Conservation (phyloP, 1,140 invertebrate species). For the Psix sp. region DNA sequence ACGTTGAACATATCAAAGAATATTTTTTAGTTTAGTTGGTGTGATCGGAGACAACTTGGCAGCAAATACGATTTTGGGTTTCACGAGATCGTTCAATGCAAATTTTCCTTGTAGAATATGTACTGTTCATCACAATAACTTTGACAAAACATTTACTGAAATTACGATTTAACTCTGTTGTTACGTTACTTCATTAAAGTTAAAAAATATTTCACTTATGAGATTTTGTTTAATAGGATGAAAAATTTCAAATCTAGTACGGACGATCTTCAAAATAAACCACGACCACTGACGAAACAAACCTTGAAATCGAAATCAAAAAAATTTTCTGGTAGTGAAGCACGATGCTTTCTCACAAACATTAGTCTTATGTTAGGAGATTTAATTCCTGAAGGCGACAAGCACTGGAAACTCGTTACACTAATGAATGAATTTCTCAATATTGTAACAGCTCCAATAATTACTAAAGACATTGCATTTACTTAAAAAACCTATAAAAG, state of each 20-base stretch:
- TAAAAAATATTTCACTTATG: too few species aligned
- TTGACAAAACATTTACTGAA: neutral
- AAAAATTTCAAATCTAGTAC: too few species aligned
- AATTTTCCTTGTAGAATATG: constrained; percentile 14
- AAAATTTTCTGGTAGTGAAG: constrained; percentile 1
- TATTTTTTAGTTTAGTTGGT: constrained; percentile 3
- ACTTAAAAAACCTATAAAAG: neutral
- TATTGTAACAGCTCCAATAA: too few species aligned
- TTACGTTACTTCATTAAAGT: too few species aligned
- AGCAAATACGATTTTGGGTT: too few species aligned
- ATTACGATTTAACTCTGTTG: too few species aligned
- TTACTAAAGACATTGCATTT: too few species aligned
- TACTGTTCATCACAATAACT: neutral
- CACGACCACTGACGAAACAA: too few species aligned
- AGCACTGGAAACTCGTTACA: constrained; percentile 11
- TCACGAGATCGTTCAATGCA: neutral
- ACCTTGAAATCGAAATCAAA: neutral
- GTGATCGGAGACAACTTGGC: too few species aligned
- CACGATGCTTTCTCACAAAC: neutral
- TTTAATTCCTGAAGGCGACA: neutral
- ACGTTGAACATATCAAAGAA: neutral
- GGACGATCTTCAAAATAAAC: too few species aligned
- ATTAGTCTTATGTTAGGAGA: constrained; percentile 6
- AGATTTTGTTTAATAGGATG: too few species aligned
- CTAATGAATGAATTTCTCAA: constrained; percentile 23